Percentiles rank a stretch among this genome's conserved stretches.
phyloP scores from a whole-genome alignment of 2,113 vertebrate genomes.

The Physeter macrocephalus region DNA sequence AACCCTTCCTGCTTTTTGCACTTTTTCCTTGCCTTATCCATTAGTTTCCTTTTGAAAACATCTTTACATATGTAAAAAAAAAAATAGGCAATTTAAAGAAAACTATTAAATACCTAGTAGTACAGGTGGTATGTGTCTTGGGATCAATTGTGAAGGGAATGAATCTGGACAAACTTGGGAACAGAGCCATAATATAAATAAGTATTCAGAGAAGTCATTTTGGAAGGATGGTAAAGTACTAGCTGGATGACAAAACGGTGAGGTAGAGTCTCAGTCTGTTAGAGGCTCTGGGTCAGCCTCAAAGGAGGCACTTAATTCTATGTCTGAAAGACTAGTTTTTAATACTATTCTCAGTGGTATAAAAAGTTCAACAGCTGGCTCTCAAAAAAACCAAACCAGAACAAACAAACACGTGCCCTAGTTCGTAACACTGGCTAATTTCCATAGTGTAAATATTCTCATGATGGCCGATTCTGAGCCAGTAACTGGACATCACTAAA shows the following conservation, averaged over 20 bases:
- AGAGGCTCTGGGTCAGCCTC: not conserved
- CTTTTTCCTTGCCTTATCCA: not conserved
- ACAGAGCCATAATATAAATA: not conserved
- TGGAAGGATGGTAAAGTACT: not conserved
- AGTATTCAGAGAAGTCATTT: not conserved
- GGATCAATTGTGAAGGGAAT: not conserved
- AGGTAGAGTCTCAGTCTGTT: not conserved
- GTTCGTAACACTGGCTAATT: not conserved
- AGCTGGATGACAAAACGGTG: not conserved
- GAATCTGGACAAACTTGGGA: not conserved
- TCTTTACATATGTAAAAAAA: not conserved
- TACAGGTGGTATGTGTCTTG: not conserved
- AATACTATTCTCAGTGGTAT: not conserved
- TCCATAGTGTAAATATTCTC: not conserved
- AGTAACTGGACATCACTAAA: not conserved
- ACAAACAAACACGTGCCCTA: not conserved
- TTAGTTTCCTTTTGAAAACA: not conserved
- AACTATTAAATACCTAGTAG: not conserved
- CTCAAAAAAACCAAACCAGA: not conserved
- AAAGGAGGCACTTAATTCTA: not conserved
- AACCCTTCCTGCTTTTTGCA: not conserved
- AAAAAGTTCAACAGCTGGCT: not conserved
- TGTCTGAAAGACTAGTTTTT: not conserved
- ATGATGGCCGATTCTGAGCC: not conserved
- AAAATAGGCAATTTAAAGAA: not conserved